Conservation (phyloP, 2,888 invertebrate genomes). For the Dilophus febrilis region DNA sequence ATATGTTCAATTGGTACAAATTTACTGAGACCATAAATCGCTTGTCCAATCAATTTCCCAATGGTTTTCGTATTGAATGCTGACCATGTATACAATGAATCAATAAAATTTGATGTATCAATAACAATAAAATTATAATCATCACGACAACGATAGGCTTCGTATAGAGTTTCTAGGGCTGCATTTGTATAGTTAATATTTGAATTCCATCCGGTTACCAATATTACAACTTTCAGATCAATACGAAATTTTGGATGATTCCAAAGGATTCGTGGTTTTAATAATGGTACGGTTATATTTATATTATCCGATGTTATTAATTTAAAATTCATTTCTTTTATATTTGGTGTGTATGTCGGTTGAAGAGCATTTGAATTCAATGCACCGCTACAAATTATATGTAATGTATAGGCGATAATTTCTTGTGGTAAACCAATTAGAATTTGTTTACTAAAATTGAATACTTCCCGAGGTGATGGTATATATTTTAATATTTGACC, state of each 20-base stretch:
- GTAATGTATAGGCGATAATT: conserved; percentile 1
- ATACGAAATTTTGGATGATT: conserved; percentile 4
- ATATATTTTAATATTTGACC: conserved; percentile 2
- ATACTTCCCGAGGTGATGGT: conserved; percentile 7
- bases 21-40: conserved; percentile 19
- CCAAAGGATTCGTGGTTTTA: conserved; percentile 1
- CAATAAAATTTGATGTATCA: conserved; percentile 22
- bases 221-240: conserved; percentile 3
- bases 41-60: conserved; percentile 20
- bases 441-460: conserved; percentile 7
- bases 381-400: conserved; percentile 2
- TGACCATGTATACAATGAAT: conserved; percentile 26
- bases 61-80: conserved; percentile 27
- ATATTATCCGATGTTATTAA: conserved; percentile 2
- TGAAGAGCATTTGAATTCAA: no score
- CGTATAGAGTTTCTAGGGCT: conserved; percentile 2
- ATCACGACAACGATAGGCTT: conserved; percentile 3
- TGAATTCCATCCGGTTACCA: conserved; percentile 5
- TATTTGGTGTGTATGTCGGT: neutral
- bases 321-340: conserved; percentile 5
- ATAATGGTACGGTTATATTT: conserved; percentile 5
- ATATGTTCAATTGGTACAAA: conserved; percentile 19
- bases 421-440: conserved; percentile 7
- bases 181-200: conserved; percentile 2
- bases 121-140: conserved; percentile 12